Percentiles rank a stretch among this genome's conserved stretches.
phyloP scores from a whole-genome alignment of 2,888 invertebrate species.

The Allacma fusca region DNA sequence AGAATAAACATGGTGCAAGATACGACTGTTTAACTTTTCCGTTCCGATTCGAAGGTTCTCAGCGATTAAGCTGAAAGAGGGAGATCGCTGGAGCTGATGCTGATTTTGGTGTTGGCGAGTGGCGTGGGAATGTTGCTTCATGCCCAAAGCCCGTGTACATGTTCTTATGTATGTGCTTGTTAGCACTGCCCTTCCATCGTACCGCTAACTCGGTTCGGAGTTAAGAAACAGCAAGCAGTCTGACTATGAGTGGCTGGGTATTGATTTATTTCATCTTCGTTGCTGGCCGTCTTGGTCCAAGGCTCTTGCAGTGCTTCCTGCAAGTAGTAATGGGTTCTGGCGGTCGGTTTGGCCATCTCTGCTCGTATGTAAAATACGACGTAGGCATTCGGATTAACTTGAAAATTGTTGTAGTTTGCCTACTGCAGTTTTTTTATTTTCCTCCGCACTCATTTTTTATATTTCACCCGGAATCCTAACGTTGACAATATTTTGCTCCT shows the following conservation, averaged over 20 bases:
- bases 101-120: no score
- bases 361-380: neutral
- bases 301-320: neutral
- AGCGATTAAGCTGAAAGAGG: no score
- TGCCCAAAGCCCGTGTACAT: no score
- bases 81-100: no score
- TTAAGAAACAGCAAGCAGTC: slow-evolving; percentile 8
- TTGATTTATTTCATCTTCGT: slow-evolving; percentile 27
- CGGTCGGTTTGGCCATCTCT: neutral
- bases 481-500: no score
- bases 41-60: no score
- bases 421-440: neutral
- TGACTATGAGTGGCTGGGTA: slow-evolving; percentile 17
- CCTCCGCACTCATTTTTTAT: neutral
- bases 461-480: neutral
- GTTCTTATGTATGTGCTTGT: no score
- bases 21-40: no score
- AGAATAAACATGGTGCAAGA: no score
- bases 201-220: neutral
- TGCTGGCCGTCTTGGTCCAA: neutral
- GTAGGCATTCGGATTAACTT: no score
- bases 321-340: neutral
- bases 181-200: no score
- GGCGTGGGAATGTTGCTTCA: no score
- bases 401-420: neutral